Conservation (phyloP, 35 echinoderm and acorn worm species). For the Diadema setosum region DNA sequence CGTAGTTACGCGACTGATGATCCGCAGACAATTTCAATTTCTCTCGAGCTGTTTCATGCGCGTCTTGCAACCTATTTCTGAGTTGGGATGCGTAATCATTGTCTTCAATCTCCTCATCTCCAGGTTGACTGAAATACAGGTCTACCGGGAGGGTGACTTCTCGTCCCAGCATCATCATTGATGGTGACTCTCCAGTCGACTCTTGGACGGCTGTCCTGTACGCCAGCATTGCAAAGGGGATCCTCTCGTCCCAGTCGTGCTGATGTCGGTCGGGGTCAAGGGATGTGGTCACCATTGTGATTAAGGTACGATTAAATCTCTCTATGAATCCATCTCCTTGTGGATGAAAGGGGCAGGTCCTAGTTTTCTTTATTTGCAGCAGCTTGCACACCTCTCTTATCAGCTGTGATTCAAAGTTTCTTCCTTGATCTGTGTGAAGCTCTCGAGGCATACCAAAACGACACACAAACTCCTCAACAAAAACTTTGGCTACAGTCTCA, state of each 20-base stretch:
- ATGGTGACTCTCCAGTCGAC: slow-evolving; percentile 2
- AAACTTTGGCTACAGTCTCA: not conserved
- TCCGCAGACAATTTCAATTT: not conserved
- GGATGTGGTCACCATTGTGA: not conserved
- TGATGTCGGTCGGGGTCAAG: slow-evolving; percentile 11
- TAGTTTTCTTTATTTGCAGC: no score
- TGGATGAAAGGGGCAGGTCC: no score
- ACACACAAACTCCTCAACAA: slow-evolving; percentile 41
- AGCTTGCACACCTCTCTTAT: not conserved
- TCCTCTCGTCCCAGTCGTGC: slow-evolving; percentile 29
- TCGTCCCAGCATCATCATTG: slow-evolving; percentile 43
- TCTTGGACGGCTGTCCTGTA: not conserved
- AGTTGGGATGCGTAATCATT: not conserved
- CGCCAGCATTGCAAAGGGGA: slow-evolving; percentile 20
- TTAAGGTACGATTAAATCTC: no score
- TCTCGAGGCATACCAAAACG: slow-evolving; percentile 13
- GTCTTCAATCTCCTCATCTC: no score
- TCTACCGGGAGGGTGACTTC: no score
- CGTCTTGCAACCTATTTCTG: not conserved
- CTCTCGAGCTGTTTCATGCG: no score
- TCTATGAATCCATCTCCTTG: no score
- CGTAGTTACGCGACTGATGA: no score
- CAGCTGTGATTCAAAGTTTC: slow-evolving; percentile 4
- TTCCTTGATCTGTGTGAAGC: slow-evolving; percentile 17
- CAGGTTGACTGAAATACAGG: no score